These are phyloP conservation scores for Kuschelorhynchus macadamiae DNA, from an alignment of 2,888 invertebrate species.

Conservation along the genomic window DNA sequence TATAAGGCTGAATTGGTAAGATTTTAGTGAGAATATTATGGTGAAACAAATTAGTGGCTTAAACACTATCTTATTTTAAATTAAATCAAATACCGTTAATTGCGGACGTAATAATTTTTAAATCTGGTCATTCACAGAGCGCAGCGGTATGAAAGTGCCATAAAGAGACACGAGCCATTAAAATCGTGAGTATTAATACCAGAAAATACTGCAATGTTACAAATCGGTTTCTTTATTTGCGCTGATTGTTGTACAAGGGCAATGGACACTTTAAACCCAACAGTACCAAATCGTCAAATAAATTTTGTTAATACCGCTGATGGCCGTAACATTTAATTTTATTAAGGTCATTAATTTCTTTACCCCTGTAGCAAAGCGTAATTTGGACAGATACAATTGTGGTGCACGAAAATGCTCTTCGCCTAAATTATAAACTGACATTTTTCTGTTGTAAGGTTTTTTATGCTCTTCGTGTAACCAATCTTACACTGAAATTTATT, in stretches of 20 bases:
- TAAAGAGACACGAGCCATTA: constrained; percentile 13
- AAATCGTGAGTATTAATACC: constrained; percentile 13
- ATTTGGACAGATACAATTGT: constrained; percentile 50
- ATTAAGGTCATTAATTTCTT: constrained; percentile 53
- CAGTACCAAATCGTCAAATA: constrained; percentile 39
- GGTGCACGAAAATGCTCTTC: constrained; percentile 38
- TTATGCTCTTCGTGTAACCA: constrained; percentile 26
- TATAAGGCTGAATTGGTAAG: too few relatives aligned
- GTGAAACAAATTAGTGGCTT: too few relatives aligned
- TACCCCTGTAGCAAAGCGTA: constrained; percentile 47
- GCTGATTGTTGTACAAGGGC: constrained; percentile 21
- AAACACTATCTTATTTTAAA: too few relatives aligned
- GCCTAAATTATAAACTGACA: constrained; percentile 39
- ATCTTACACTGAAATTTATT: constrained; percentile 26
- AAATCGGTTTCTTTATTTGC: constrained; percentile 15
- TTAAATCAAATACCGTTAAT: too few relatives aligned
- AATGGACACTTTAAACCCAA: constrained; percentile 21
- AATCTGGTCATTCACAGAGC: too few relatives aligned
- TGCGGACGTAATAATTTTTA: too few relatives aligned
- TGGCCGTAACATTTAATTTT: constrained; percentile 54
- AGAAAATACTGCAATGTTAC: constrained; percentile 14
- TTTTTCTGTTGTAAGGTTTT: constrained; percentile 23
- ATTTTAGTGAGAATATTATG: too few relatives aligned
- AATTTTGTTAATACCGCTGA: constrained; percentile 47
- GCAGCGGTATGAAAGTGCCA: background rate